Evolutionary conservation across 2,888 invertebrate genomes (phyloP).

Genomic region (Apoderus coryli): DNA sequence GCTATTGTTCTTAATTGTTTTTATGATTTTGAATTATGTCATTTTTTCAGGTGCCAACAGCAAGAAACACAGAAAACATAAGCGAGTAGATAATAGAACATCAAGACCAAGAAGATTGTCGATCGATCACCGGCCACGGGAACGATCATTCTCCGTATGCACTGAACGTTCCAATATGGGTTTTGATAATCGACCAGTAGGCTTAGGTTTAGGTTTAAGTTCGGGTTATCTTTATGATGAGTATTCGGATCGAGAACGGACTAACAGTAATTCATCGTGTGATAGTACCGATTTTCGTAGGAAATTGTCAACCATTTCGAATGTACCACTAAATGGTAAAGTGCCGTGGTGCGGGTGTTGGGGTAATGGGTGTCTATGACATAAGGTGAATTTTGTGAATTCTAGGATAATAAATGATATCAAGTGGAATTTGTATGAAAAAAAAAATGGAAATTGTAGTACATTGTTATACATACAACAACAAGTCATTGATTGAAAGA

Average conservation of each 20-base stretch:
- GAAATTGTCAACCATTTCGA: constrained; percentile 50
- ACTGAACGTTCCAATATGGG: constrained; percentile 30
- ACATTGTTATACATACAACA: too few species aligned
- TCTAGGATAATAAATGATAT: too few species aligned
- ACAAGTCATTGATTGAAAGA: too few species aligned
- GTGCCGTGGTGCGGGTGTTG: constrained; percentile 78
- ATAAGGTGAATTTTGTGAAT: too few species aligned
- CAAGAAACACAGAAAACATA: constrained; percentile 31
- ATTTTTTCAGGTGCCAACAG: constrained; percentile 11
- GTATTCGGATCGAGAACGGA: constrained; percentile 47
- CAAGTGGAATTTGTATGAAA: too few species aligned
- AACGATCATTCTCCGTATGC: constrained; percentile 31
- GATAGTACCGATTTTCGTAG: constrained; percentile 38
- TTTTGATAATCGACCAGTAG: constrained; percentile 23
- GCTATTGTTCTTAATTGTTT: too few species aligned
- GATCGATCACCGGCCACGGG: constrained; percentile 25
- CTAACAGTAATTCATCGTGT: constrained; percentile 49
- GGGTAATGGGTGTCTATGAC: constrained; percentile 56
- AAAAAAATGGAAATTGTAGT: too few species aligned
- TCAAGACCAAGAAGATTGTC: constrained; percentile 18
- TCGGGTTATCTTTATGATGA: constrained; percentile 27
- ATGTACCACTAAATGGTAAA: constrained; percentile 41
- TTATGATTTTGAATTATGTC: too few species aligned
- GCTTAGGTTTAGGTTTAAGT: constrained; percentile 20
- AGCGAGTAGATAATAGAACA: constrained; percentile 23